These are phyloP conservation scores for Dione juno DNA, from an alignment of 2,888 invertebrate genomes.

Conservation along the genomic window DNA sequence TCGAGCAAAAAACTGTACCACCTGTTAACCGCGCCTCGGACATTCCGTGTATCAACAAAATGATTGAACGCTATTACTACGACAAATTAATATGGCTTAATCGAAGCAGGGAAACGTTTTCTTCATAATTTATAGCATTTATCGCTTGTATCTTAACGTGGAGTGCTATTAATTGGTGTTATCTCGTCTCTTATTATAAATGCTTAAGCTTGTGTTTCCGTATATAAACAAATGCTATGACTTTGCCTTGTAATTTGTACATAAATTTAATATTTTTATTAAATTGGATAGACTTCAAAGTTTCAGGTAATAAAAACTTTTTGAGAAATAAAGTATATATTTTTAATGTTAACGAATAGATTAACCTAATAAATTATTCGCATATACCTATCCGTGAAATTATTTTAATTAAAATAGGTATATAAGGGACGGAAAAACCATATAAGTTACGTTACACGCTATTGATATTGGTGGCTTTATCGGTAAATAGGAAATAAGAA, in stretches of 20 bases:
- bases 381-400: too few species aligned
- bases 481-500: neutral
- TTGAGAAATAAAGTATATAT: too few species aligned
- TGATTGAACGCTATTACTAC: conserved; percentile 41
- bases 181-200: conserved; percentile 32
- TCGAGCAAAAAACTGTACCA: conserved; percentile 39
- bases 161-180: conserved; percentile 36
- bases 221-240: conserved; percentile 17
- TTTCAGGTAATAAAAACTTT: neutral
- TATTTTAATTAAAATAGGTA: too few species aligned
- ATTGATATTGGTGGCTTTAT: neutral
- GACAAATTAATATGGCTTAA: conserved; percentile 49
- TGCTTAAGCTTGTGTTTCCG: conserved; percentile 20
- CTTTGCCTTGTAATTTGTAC: neutral
- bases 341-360: too few species aligned
- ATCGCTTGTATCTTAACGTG: conserved; percentile 36
- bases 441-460: too few species aligned
- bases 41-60: conserved; percentile 35
- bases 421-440: too few species aligned
- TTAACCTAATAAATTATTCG: too few species aligned
- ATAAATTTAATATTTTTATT: neutral
- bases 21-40: conserved; percentile 32
- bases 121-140: conserved; percentile 40
- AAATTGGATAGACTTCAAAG: neutral
- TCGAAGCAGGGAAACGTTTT: conserved; percentile 40